phyloP scores from a whole-genome alignment of 2,113 vertebrate genomes.

The Motacilla tschutschensis region DNA sequence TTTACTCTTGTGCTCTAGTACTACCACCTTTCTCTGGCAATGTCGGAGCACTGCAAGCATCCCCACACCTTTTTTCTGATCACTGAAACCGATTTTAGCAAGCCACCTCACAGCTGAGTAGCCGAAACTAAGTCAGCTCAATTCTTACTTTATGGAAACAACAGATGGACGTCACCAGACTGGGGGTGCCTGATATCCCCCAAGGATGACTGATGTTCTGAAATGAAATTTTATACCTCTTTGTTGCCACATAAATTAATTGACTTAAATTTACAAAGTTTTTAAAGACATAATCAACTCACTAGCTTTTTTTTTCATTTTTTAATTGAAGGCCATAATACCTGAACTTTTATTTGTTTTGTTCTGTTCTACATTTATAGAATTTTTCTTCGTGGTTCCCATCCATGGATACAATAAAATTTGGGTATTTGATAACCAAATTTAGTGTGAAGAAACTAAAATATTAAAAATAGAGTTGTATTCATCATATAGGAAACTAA shows the following conservation, averaged over 20 bases:
- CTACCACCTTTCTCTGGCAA: background rate
- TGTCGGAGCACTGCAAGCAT: background rate
- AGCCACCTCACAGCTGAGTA: background rate
- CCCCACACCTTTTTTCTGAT: background rate
- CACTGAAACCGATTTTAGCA: background rate
- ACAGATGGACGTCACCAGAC: accelerated
- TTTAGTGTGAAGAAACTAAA: background rate
- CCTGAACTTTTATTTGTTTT: background rate
- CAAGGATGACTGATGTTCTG: accelerated
- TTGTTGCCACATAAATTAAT: background rate
- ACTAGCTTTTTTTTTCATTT: background rate
- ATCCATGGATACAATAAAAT: background rate
- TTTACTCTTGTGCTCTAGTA: background rate
- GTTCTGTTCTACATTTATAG: background rate
- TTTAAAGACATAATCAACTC: background rate
- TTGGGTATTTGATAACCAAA: background rate
- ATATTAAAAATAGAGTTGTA: background rate
- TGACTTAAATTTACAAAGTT: background rate
- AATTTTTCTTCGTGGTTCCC: background rate
- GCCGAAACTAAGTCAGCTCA: background rate
- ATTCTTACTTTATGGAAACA: background rate
- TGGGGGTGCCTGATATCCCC: background rate
- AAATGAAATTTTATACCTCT: background rate
- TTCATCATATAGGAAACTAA: background rate
- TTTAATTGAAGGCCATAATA: background rate